Evolutionary conservation across 2,888 invertebrate species (phyloP).

Genomic region (Pollenia angustigena): DNA sequence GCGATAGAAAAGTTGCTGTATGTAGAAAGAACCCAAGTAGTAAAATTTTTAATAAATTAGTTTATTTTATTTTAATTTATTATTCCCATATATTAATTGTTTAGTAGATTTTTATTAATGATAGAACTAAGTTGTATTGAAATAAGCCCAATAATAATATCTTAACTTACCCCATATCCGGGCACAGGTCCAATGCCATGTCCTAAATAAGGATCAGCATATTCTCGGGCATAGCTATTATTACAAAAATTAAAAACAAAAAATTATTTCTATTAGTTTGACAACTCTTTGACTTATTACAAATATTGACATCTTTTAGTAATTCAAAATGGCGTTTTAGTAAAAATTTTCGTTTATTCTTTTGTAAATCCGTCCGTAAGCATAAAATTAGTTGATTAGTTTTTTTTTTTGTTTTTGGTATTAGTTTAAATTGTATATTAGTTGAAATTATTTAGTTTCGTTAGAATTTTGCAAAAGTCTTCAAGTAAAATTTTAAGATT

Average conservation of each 20-base stretch:
- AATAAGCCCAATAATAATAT: neutral
- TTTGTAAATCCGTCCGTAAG: conserved; percentile 47
- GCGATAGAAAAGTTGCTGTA: no score
- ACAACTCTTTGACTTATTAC: conserved; percentile 10
- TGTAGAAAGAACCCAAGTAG: no score
- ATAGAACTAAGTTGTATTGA: no score
- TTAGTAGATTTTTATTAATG: no score
- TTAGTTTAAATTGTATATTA: conserved; percentile 61
- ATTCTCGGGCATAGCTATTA: conserved; percentile 93
- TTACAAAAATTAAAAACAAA: conserved; percentile 46
- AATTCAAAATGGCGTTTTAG: conserved; percentile 23
- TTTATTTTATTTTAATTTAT: no score
- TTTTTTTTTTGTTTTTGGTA: conserved; percentile 3
- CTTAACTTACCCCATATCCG: conserved; percentile 94
- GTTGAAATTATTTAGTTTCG: conserved; percentile 79
- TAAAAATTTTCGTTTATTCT: conserved; percentile 37
- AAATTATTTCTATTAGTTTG: conserved; percentile 46
- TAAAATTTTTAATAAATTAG: no score
- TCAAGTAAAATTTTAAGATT: conserved; percentile 77
- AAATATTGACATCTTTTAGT: conserved; percentile 6
- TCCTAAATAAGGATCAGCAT: conserved; percentile 96
- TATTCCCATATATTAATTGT: no score
- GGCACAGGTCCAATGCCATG: conserved; percentile 98
- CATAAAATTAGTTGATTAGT: conserved; percentile 38
- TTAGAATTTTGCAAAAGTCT: conserved; percentile 78